phyloP scores from a whole-genome alignment of 2,113 vertebrate genomes.

The Pachypanchax playfairii region DNA sequence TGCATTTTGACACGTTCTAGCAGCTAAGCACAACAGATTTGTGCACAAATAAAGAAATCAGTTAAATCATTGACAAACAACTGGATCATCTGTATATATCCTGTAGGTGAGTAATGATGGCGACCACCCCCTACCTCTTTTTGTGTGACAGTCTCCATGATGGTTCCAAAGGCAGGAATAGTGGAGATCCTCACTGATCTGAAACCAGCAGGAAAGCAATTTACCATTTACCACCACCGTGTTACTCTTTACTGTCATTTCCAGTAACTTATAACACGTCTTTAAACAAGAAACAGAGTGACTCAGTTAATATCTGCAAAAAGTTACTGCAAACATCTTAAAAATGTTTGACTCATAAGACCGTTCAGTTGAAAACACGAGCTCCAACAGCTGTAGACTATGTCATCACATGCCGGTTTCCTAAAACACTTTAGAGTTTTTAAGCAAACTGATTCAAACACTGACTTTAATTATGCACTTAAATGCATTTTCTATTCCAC shows the following conservation, averaged over 20 bases:
- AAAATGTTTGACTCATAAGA: constrained; percentile 10
- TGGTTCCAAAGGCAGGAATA: constrained; percentile 98
- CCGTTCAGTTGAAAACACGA: constrained; percentile 4
- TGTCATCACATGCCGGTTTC: constrained; percentile 1
- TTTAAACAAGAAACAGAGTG: constrained; percentile 9
- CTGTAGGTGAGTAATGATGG: too few relatives aligned
- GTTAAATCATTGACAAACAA: not conserved
- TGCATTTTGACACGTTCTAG: constrained; percentile 99
- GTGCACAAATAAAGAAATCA: not conserved
- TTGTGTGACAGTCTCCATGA: constrained; percentile 99
- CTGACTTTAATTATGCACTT: not conserved
- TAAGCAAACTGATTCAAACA: not conserved
- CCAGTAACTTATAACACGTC: not conserved
- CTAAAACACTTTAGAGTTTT: not conserved
- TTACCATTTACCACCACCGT: constrained; percentile 4
- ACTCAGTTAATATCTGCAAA: constrained; percentile 19
- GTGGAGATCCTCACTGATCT: constrained; percentile 99
- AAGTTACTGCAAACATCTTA: not conserved
- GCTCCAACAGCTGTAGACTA: not conserved
- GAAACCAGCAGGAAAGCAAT: constrained; percentile 69
- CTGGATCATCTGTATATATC: too few relatives aligned
- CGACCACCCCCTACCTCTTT: constrained; percentile 85
- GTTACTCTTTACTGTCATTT: constrained; percentile 2
- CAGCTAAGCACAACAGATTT: constrained; percentile 78
- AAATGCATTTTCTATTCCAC: not conserved